A percentile compares a stretch with the other conserved stretches of the same genome.
These are phyloP conservation scores for Cyclina sinensis DNA, from an alignment of 1,140 invertebrate genomes.

Conservation along the genomic window DNA sequence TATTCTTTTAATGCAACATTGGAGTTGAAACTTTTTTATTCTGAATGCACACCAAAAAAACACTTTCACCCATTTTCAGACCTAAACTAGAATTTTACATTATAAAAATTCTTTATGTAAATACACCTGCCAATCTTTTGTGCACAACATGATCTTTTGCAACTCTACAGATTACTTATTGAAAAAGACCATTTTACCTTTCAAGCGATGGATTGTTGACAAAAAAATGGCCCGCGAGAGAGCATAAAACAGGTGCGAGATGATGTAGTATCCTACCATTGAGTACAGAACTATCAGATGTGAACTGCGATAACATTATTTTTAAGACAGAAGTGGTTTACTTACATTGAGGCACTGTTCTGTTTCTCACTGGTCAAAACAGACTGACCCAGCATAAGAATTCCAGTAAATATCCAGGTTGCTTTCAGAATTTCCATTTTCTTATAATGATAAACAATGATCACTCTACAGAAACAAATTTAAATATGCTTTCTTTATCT, in stretches of 20 bases:
- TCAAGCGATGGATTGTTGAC: no score
- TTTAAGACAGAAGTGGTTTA: neutral
- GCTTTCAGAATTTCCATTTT: neutral
- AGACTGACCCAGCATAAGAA: neutral
- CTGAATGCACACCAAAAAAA: no score
- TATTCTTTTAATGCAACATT: no score
- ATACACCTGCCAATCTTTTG: no score
- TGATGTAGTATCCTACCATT: neutral
- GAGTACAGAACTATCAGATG: neutral
- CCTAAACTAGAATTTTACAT: no score
- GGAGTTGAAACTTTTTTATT: no score
- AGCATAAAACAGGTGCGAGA: no score
- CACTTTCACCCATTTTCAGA: no score
- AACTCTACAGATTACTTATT: neutral
- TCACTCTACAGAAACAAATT: neutral
- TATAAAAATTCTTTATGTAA: no score
- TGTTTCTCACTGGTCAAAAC: neutral
- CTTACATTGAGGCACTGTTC: neutral
- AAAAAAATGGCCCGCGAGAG: no score
- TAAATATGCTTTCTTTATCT: neutral
- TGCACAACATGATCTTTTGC: no score
- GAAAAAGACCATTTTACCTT: neutral
- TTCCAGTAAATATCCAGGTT: neutral
- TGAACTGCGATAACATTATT: neutral
- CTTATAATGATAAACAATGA: neutral